phyloP scores from a whole-genome alignment of 1,140 invertebrate species.

The Uloborus diversus region DNA sequence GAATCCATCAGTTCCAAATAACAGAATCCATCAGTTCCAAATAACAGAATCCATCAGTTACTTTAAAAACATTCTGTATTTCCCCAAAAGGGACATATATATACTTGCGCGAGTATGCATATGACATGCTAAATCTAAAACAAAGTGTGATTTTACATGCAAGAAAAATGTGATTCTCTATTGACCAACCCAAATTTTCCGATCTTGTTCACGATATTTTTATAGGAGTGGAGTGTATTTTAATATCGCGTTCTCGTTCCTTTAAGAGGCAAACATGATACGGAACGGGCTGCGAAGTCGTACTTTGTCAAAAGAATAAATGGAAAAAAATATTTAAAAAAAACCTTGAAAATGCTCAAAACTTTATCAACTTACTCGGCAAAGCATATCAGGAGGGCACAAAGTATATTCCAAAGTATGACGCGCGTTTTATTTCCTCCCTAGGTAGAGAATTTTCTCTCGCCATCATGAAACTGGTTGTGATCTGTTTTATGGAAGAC shows the following conservation, averaged over 20 bases:
- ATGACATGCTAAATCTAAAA: no score
- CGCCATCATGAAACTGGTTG: background rate
- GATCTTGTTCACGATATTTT: constrained; percentile 43
- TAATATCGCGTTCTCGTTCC: constrained; percentile 42
- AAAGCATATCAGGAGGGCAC: constrained; percentile 44
- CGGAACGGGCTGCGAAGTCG: background rate
- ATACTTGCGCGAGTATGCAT: no score
- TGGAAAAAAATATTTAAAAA: no score
- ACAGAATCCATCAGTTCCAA: no score
- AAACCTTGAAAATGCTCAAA: constrained; percentile 39
- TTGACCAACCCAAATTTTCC: constrained; percentile 49
- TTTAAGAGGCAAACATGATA: background rate
- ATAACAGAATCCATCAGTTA: no score
- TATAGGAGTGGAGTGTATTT: constrained; percentile 51
- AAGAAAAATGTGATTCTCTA: constrained; percentile 41
- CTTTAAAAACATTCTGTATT: no score
- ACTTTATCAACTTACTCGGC: constrained; percentile 22
- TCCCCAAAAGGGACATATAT: no score
- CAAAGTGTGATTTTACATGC: constrained; percentile 13
- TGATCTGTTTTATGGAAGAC: background rate
- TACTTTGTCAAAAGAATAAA: constrained; percentile 31
- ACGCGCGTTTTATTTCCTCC: constrained; percentile 9
- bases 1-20: no score
- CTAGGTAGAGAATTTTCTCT: background rate
- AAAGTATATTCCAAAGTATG: constrained; percentile 43